Conservation (phyloP, 2,888 invertebrate genomes). For the Epistrophella euchroma region DNA sequence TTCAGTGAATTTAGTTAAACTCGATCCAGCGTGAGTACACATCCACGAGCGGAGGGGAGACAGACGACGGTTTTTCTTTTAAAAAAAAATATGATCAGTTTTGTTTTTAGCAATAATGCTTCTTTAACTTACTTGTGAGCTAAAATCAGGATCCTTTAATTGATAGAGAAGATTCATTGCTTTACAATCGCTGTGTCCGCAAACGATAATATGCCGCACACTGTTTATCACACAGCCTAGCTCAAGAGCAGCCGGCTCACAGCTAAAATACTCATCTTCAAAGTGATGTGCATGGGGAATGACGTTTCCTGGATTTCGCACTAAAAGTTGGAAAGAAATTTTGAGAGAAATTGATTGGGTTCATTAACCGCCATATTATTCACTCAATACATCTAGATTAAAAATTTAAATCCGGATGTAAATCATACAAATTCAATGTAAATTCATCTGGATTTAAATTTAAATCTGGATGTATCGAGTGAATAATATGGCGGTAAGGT, state of each 20-base stretch:
- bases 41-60: conserved; percentile 97
- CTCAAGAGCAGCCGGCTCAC: conserved; percentile 98
- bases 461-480: no score
- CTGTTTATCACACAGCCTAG: conserved; percentile 96
- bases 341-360: neutral
- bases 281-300: conserved; percentile 96
- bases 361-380: no score
- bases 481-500: no score
- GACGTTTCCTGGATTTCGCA: conserved; percentile 98
- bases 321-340: conserved; percentile 84
- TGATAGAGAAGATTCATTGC: conserved; percentile 97
- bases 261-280: conserved; percentile 93
- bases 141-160: conserved; percentile 91
- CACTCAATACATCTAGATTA: no score
- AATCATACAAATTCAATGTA: no score
- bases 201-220: conserved; percentile 96
- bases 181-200: conserved; percentile 99
- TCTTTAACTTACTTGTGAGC: conserved; percentile 85
- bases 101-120: conserved; percentile 46
- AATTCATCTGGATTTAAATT: no score
- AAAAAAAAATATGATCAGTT: conserved; percentile 24
- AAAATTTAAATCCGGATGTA: no score
- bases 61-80: conserved; percentile 89
- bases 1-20: conserved; percentile 92
- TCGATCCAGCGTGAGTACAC: conserved; percentile 92